phyloP scores from a whole-genome alignment of 2,888 invertebrate genomes.

The Papilio demoleus region DNA sequence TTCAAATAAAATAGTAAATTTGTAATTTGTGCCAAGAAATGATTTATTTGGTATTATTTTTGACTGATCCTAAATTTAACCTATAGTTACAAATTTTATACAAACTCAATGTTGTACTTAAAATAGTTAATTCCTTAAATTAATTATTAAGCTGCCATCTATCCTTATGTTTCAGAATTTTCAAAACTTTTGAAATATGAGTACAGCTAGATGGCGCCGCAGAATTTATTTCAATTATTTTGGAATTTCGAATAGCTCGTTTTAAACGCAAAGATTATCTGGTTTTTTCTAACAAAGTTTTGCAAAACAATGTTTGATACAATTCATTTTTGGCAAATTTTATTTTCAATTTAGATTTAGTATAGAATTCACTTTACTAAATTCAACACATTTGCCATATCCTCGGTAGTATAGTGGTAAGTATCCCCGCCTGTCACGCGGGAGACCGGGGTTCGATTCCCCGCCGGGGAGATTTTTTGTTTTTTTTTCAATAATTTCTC shows the following conservation, averaged over 20 bases:
- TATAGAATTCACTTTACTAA: not conserved
- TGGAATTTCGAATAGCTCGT: too few species aligned
- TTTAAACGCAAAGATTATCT: too few species aligned
- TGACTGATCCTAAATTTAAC: too few species aligned
- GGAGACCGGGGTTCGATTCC: conserved; percentile 85
- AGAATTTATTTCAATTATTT: too few species aligned
- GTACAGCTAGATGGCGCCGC: not conserved
- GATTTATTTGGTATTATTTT: too few species aligned
- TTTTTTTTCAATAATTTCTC: conserved; percentile 24
- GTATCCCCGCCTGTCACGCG: conserved; percentile 85
- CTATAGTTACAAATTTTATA: too few species aligned
- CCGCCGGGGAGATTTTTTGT: conserved; percentile 65
- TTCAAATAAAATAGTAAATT: not conserved
- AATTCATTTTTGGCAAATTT: not conserved
- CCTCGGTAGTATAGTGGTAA: conserved; percentile 84
- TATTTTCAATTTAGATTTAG: not conserved
- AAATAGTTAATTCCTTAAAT: too few species aligned
- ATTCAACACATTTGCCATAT: conserved; percentile 42
- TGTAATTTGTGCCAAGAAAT: too few species aligned
- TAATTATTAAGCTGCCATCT: not conserved
- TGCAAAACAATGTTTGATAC: not conserved
- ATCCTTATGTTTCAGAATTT: not conserved
- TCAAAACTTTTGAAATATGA: not conserved
- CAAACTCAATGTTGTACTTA: too few species aligned
- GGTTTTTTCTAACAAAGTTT: too few species aligned